Evolutionary conservation across 2,113 vertebrate genomes (phyloP), one percentile per base, ranked within the genome.

Genomic region (Hippocampus comes): DNA sequence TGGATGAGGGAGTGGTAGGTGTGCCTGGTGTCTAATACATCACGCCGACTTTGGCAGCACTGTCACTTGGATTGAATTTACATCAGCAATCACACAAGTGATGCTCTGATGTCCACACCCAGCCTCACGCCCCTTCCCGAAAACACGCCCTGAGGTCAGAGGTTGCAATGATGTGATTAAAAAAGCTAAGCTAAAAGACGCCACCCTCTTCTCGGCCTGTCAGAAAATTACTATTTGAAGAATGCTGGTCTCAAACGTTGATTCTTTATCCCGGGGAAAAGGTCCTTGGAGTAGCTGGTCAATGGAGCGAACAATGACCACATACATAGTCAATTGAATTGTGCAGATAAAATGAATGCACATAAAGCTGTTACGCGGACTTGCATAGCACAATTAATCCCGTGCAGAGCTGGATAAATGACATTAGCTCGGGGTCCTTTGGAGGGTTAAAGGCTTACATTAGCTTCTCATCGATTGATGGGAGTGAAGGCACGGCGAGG

Each of bases 391-490:
- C 38, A 38, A 80, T 87, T 74, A 73, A 71, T 87, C 79, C 81
- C 43, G 63, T 66, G 76, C 41, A 78, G 57, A 64, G 53, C 71
- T 60, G 82, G 84, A 80, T 77, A 86, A 88, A 87, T 71, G 56
- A 71, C 74, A 86, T 81, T 81, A 84, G 76, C 78, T 43, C 12
- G 68, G 75, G 85, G 81, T 86, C 78, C 81, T 86, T 80, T 55
- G 71, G 73, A 79, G 69, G 89, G 88, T 88, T 86, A 89, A 89
- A 88, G 73, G 80, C 80, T 76, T 82, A 76, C 75, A 88, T 89
- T 87, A 88, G 83, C 75, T 63, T 71, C 55, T 63, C 78, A 89
- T 85, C 66, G 80, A 87, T 82, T 68, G 11, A 56, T 23, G 17
- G 15, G 2, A 78, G 66, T 48, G 46, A 77, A 74, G 67, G 60